Base-by-base conservation (phyloP, 2,797 vertebrate species). In the Gallinago solitaria region DNA sequence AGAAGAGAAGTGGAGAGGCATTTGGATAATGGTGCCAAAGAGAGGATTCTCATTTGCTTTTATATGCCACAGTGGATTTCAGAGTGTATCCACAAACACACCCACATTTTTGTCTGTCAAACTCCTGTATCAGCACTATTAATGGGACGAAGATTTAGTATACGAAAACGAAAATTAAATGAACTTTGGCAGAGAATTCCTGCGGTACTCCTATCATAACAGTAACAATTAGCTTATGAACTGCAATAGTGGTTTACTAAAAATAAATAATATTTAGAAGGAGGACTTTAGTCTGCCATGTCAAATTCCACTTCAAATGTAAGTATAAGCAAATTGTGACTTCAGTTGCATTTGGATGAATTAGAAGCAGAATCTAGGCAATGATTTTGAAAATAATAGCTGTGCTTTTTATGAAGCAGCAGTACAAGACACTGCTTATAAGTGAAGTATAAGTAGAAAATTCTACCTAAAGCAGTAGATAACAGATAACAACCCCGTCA, bases 101-200 rank as follows among this genome's bases (percentile, higher is more conserved):
- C 65, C 69, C 69, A 82, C 63, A 69, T 89, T 86, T 95, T 95
- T 83, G 27, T 83, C 25, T 85, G 60, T 91, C 67, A 91, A 77
- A 90, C 8, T 91, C 48, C 56, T 76, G 51, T 78, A 70, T 86
- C 79, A 76, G 43, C 63, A 84, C 24, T 93, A 59, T 90, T 88
- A 93, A 86, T 82, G 45, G 73, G 87, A 95, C 67, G 43, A 93
- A 88, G 53, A 96, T 86, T 65, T 88, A 94, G 28, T 51, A 73
- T 43, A 88, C 83, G 88, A 90, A 91, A 88, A 94, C 83, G 64
- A 68, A 94, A 94, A 95, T 79, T 54, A 70, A 90, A 83, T 90
- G 23, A 96, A 95, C 63, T 90, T 94, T 84, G 77, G 67, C 63
- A 87, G 45, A 94, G 25, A 84, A 90, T 79, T 95, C 45, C 77